Conservation (phyloP, 92 coral and sea anemone species). For the Pocillopora grandis region DNA sequence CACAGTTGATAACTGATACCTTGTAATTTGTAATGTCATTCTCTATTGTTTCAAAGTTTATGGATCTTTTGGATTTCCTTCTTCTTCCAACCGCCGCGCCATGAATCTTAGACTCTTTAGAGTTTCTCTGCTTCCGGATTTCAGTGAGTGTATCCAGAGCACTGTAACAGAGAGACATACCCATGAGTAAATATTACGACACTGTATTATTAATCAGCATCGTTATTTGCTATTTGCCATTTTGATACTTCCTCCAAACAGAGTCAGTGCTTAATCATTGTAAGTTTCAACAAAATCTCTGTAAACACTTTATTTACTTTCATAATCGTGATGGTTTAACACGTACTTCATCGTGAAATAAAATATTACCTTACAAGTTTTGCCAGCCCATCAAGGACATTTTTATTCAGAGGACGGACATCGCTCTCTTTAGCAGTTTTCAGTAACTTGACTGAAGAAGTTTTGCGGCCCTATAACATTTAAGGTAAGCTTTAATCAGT, state of each 20-base stretch:
- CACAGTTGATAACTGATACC: background rate
- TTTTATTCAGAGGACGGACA: background rate
- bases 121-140: background rate
- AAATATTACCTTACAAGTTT: slow-evolving; percentile 23
- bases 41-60: slow-evolving; percentile 23
- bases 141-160: slow-evolving; percentile 9
- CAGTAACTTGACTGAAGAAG: slow-evolving; percentile 1
- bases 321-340: background rate
- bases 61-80: slow-evolving; percentile 30
- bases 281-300: no score
- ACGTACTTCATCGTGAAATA: background rate
- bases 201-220: no score
- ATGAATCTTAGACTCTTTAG: slow-evolving; percentile 22
- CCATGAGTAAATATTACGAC: background rate
- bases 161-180: background rate
- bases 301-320: no score
- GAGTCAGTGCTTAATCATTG: no score
- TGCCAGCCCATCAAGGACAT: slow-evolving; percentile 15
- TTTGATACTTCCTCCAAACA: no score
- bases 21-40: slow-evolving; percentile 26
- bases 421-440: slow-evolving; percentile 16
- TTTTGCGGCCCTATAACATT: background rate
- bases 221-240: no score
- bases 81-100: slow-evolving; percentile 38
- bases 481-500: background rate